Base-by-base conservation (phyloP, 1,140 invertebrate genomes). In the Trissolcus basalis region DNA sequence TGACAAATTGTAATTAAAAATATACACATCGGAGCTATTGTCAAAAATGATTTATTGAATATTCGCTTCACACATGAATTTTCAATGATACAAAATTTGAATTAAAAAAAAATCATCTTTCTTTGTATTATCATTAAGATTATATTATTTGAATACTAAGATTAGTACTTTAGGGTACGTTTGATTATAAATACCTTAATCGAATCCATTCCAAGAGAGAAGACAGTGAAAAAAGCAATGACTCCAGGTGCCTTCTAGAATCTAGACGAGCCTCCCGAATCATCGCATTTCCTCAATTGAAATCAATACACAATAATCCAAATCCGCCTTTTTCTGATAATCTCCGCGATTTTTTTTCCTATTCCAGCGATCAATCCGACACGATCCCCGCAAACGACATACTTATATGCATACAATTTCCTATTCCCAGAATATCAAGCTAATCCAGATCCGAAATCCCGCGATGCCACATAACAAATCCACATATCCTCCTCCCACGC, bases 381-480 rank as follows among this genome's bases (percentile, higher is more conserved):
- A 50, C n/a, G 73, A 77, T 50, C 49, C 55, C 14, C 49, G 6
- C 48, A 73, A 69, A 11, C 12, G n/a, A 13, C 13, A 68, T 53
- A 78, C 45, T 76, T 41, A 47, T 51, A 58, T 33, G 33, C 15
- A 68, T 58, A 79, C 48, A 77, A 64, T 77, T 73, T 82, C 69
- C 79, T 64, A 65, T 67, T 76, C 70, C 73, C 58, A 81, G n/a
- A n/a, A n/a, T 59, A 73, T 70, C 59, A 78, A 82, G 77, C 71
- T 78, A 80, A 82, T 83, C 78, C 79, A 73, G 77, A 82, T 83
- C 81, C 81, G 82, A 83, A 80, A 80, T 81, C 80, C 73, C 47
- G 64, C 19, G 60, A 49, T 60, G 73, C n/a, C 64, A 54, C 44
- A 68, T 58, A 51, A 60, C n/a, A 15, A 77, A 74, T 60, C 73